Evolutionary conservation across 2,888 invertebrate species (phyloP).

Genomic region (Chrysina gloriosa): DNA sequence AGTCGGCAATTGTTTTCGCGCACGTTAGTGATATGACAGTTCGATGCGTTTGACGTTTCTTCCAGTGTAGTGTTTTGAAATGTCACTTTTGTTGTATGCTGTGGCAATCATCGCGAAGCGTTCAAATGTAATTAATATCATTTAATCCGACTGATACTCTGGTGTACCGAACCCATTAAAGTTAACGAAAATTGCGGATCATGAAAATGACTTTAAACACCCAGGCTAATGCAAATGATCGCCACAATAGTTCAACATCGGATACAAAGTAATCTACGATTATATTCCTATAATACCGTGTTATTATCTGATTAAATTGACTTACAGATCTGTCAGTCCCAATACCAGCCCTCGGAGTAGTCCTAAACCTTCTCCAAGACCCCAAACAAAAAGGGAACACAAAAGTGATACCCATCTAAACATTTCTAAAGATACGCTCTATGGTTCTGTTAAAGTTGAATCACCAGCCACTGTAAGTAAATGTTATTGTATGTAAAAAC

Average conservation of each 20-base stretch:
- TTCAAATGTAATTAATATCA: constrained; percentile 12
- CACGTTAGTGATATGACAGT: too few relatives aligned
- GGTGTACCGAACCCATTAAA: neutral
- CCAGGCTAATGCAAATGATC: constrained; percentile 30
- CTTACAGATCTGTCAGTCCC: constrained; percentile 59
- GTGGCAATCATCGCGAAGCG: neutral
- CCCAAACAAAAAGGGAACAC: constrained; percentile 60
- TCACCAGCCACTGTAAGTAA: constrained; percentile 39
- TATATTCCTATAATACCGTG: neutral
- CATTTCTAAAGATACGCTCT: constrained; percentile 40
- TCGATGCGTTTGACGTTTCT: constrained; percentile 27
- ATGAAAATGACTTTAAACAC: constrained; percentile 43
- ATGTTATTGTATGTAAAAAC: too few relatives aligned
- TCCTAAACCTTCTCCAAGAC: constrained; percentile 68
- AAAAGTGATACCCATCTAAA: constrained; percentile 54
- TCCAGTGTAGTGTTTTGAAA: constrained; percentile 9
- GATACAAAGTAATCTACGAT: constrained; percentile 39
- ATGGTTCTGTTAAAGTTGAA: constrained; percentile 44
- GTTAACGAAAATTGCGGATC: constrained; percentile 33
- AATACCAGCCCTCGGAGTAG: constrained; percentile 66
- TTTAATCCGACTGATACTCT: neutral
- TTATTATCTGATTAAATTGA: neutral
- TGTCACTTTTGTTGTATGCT: constrained; percentile 13
- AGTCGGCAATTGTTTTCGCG: constrained; percentile 20
- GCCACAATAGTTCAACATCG: constrained; percentile 40